Base-by-base conservation (phyloP, 1,140 invertebrate genomes). In the Caenorhabditis tropicalis region DNA sequence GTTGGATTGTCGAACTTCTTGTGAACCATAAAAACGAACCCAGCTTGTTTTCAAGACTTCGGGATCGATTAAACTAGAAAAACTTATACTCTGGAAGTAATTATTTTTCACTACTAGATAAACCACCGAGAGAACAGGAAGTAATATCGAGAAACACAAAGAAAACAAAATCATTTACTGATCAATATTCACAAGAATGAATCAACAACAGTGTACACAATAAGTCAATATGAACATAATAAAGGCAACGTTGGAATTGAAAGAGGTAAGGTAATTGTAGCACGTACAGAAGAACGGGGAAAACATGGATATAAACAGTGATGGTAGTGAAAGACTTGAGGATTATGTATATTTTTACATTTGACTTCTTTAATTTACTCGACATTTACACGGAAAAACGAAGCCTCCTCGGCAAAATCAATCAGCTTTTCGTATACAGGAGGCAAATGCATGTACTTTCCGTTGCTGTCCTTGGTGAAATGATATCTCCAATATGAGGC, bases 1-100 rank as follows among this genome's bases (percentile, higher is more conserved):
- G 29, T 12, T n/a, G 36, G 65, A 46, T 74, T 74, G 10, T 27
- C 65, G 36, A 74, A 74, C 36, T 74, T 74, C n/a, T 74, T 74
- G 36, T 74, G 65, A 24, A 74, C 65, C 65, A 74, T 74, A 74
- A 43, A 58, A 56, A 24, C 7, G 29, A 27, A 27, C 7, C 9
- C 24, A 27, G 10, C 53, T 56, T 0, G 24, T 65, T 33, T 33
- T 65, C 24, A 15, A 31, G 36, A 65, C 16, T 21, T 27, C 31
- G n/a, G 19, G 31, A 33, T 10, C 12, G 31, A 16, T 29, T 3
- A 65, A 65, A 36, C 15, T 65, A 51, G 49, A 51, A 51, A 51
- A 51, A 43, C 39, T 43, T 43, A n/a, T n/a, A n/a, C n/a, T n/a
- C n/a, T n/a, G n/a, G n/a, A n/a, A n/a, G n/a, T n/a, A 43, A 43